Conservation (phyloP, 1,140 invertebrate genomes). For the Ladona fulva region DNA sequence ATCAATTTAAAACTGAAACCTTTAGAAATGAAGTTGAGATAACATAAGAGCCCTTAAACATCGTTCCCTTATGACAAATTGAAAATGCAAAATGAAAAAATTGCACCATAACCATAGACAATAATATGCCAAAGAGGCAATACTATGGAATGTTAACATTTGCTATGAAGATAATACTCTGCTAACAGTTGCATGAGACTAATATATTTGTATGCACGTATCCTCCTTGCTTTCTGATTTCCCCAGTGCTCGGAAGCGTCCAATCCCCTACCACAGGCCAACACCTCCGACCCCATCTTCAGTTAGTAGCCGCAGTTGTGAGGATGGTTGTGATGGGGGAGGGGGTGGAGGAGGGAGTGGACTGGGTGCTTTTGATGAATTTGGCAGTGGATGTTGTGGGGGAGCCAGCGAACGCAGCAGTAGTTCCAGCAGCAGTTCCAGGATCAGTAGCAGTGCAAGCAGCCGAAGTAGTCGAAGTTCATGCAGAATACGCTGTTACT, state of each 20-base stretch:
- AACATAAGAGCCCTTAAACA: too few relatives aligned
- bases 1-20: too few relatives aligned
- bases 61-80: too few relatives aligned
- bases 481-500: neutral
- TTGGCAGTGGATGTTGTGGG: neutral
- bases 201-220: neutral
- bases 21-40: too few relatives aligned
- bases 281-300: slow-evolving; percentile 63
- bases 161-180: too few relatives aligned
- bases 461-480: neutral
- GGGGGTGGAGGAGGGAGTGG: neutral
- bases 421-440: neutral
- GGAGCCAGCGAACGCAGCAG: neutral
- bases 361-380: neutral
- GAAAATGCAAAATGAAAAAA: too few relatives aligned
- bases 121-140: too few relatives aligned
- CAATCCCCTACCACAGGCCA: slow-evolving; percentile 78
- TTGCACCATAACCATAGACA: too few relatives aligned
- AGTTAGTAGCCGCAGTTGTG: slow-evolving; percentile 48
- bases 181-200: neutral
- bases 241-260: slow-evolving; percentile 76
- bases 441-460: neutral
- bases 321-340: slow-evolving; percentile 34
- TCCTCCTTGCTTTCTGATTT: neutral
- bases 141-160: too few relatives aligned